phyloP scores from a whole-genome alignment of 2,797 vertebrate genomes.

The Poecilia velifera region DNA sequence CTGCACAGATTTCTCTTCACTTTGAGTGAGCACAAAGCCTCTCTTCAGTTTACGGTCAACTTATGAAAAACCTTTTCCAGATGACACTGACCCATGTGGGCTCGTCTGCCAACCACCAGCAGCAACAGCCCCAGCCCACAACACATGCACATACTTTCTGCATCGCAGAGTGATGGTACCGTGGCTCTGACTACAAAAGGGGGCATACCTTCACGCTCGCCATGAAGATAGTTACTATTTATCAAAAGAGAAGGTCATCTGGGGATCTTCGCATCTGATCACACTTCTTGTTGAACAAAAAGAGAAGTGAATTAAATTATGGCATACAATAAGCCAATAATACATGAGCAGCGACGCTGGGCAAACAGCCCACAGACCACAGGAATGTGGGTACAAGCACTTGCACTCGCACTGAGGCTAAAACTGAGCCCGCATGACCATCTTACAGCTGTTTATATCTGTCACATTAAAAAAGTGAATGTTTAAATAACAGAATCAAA shows the following conservation, averaged over 20 bases:
- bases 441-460: conserved; percentile 62
- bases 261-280: conserved; percentile 56
- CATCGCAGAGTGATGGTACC: conserved; percentile 23
- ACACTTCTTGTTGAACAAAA: neutral
- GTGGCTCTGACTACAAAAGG: conserved; percentile 8
- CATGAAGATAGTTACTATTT: conserved; percentile 41
- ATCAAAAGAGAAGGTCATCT: conserved; percentile 34
- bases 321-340: conserved; percentile 27
- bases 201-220: conserved; percentile 58
- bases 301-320: neutral
- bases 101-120: conserved; percentile 52
- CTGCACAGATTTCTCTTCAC: neutral
- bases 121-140: conserved; percentile 7
- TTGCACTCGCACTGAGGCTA: conserved; percentile 28
- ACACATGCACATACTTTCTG: conserved; percentile 22
- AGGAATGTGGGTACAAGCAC: conserved; percentile 63
- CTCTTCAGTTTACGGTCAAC: conserved; percentile 49
- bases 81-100: conserved; percentile 63
- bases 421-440: conserved; percentile 44
- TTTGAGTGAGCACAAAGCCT: conserved; percentile 8
- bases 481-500: conserved; percentile 29
- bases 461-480: conserved; percentile 48
- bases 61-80: conserved; percentile 61
- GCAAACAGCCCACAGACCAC: conserved; percentile 62
- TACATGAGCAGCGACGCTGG: conserved; percentile 37